Percentiles rank a stretch among this genome's conserved stretches.
Conservation (phyloP, 2,113 vertebrate genomes). For the Accipiter cooperii region DNA sequence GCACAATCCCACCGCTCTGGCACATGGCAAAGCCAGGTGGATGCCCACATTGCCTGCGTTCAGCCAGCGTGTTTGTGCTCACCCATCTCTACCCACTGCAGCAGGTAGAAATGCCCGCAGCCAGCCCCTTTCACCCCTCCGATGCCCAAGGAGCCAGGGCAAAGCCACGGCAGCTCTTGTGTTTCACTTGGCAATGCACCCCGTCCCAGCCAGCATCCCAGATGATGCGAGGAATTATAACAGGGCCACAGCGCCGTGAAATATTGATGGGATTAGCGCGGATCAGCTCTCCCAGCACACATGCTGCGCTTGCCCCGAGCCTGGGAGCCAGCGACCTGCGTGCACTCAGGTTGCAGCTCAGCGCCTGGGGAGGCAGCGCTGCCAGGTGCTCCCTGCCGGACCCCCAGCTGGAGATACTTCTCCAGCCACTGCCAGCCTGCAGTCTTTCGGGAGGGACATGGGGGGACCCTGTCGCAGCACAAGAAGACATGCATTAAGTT, state of each 20-base stretch:
- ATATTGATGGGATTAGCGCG: constrained; percentile 38
- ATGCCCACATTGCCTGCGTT: accelerated
- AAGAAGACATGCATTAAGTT: accelerated
- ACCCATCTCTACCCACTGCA: accelerated
- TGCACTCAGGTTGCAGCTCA: neutral
- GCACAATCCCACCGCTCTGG: neutral
- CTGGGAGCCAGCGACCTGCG: accelerated
- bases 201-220: neutral
- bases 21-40: accelerated
- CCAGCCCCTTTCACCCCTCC: neutral
- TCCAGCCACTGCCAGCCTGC: neutral
- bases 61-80: accelerated
- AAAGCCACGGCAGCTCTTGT: neutral
- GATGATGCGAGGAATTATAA: neutral
- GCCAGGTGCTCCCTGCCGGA: neutral
- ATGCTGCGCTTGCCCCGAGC: neutral
- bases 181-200: neutral
- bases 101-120: accelerated
- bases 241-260: neutral
- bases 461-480: accelerated
- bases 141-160: neutral
- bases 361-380: accelerated
- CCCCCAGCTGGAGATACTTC: neutral
- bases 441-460: neutral
- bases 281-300: constrained; percentile 29